Percentiles rank a stretch among this genome's conserved stretches.
Evolutionary conservation across 64 coral and sea anemone genomes (phyloP).

Genomic region (Montipora sp.): DNA sequence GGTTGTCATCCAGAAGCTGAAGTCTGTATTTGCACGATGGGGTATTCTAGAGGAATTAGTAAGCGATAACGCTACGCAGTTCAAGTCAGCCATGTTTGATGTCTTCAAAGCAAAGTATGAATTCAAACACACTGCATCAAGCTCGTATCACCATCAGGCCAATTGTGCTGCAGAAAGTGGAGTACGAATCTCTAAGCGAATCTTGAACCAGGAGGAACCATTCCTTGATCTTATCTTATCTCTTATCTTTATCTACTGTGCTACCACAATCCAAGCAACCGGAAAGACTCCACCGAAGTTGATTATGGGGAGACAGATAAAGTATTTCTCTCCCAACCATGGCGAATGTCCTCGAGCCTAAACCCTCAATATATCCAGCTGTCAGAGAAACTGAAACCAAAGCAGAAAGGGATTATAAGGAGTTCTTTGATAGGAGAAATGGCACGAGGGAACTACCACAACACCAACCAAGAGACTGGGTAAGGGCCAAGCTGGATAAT

Average conservation of each 20-base stretch:
- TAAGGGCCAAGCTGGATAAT: slow-evolving; percentile 32
- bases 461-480: neutral
- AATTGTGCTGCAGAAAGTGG: slow-evolving; percentile 32
- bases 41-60: too few relatives aligned
- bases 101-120: slow-evolving; percentile 14
- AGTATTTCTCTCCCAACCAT: neutral
- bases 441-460: neutral
- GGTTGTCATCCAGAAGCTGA: too few relatives aligned
- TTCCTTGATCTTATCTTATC: slow-evolving; percentile 9
- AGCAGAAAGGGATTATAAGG: neutral
- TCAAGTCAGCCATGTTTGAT: neutral
- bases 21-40: too few relatives aligned
- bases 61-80: neutral
- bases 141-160: slow-evolving; percentile 18
- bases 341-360: neutral
- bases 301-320: slow-evolving; percentile 54
- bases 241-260: neutral
- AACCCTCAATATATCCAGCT: neutral
- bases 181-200: slow-evolving; percentile 9
- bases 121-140: slow-evolving; percentile 18
- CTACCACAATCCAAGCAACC: slow-evolving; percentile 29
- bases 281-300: slow-evolving; percentile 2
- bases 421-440: neutral
- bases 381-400: slow-evolving; percentile 8
- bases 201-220: slow-evolving; percentile 6